These are phyloP conservation scores for Volucella bombylans DNA, from an alignment of 2,888 invertebrate genomes.

Conservation along the genomic window DNA sequence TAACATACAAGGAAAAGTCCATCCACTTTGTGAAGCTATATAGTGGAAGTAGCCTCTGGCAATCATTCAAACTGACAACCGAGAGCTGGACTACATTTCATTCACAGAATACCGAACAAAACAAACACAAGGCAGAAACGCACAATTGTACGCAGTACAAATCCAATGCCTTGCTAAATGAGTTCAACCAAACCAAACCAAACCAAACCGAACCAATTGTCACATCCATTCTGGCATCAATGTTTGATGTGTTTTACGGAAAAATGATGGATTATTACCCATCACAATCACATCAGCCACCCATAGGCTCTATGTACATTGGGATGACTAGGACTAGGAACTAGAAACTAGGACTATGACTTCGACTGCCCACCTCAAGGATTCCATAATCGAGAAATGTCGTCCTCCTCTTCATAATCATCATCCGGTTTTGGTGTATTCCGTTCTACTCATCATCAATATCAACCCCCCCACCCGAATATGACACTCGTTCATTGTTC, in stretches of 20 bases:
- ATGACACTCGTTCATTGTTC: conserved; percentile 56
- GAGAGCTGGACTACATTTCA: conserved; percentile 65
- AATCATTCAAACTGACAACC: conserved; percentile 72
- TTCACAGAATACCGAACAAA: conserved; percentile 31
- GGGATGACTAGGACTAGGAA: too few species aligned
- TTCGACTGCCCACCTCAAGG: conserved; percentile 53
- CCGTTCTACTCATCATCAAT: not conserved
- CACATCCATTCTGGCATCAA: conserved; percentile 71
- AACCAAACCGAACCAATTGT: conserved; percentile 67
- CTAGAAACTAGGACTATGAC: too few species aligned
- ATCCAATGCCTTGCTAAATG: not conserved
- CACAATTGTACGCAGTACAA: not conserved
- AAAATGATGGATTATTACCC: conserved; percentile 72
- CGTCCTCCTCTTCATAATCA: conserved; percentile 16
- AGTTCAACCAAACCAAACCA: conserved; percentile 34
- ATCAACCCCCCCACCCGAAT: not conserved
- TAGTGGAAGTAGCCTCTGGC: conserved; percentile 43
- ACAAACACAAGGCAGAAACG: conserved; percentile 40
- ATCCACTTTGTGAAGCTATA: conserved; percentile 25
- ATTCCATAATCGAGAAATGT: conserved; percentile 72
- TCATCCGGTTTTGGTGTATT: not conserved
- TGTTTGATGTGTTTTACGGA: conserved; percentile 72
- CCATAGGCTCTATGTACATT: not conserved
- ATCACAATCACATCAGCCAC: conserved; percentile 28
- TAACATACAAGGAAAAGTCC: conserved; percentile 68